Evolutionary conservation across 2,888 invertebrate species (phyloP).

Genomic region (Leucoptera coffeella): DNA sequence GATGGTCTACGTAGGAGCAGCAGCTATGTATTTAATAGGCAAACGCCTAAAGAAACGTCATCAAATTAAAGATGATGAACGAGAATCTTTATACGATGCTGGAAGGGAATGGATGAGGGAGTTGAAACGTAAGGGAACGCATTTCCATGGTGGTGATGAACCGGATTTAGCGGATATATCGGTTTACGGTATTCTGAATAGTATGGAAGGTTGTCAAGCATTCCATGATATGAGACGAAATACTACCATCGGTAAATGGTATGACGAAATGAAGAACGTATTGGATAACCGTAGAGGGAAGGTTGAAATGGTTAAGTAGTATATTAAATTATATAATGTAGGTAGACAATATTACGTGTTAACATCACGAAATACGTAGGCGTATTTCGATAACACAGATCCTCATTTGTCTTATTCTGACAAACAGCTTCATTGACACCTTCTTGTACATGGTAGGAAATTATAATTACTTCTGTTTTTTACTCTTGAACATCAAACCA

Average conservation of each 20-base stretch:
- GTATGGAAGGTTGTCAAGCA: constrained; percentile 89
- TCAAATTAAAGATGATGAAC: constrained; percentile 79
- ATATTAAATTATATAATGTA: too few relatives aligned
- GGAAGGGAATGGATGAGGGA: constrained; percentile 73
- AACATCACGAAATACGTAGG: too few relatives aligned
- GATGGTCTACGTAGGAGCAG: constrained; percentile 88
- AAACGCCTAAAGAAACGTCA: constrained; percentile 84
- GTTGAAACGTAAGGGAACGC: constrained; percentile 60
- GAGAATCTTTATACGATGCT: constrained; percentile 85
- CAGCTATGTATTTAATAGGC: constrained; percentile 89
- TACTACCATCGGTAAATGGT: constrained; percentile 77
- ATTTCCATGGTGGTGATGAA: constrained; percentile 78
- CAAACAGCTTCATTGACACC: too few relatives aligned
- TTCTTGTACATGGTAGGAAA: too few relatives aligned
- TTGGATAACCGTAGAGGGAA: constrained; percentile 55
- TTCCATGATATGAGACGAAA: constrained; percentile 73
- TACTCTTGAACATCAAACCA: too few relatives aligned
- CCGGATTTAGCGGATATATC: constrained; percentile 92
- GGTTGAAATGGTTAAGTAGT: too few relatives aligned
- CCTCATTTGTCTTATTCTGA: too few relatives aligned
- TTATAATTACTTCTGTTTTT: too few relatives aligned
- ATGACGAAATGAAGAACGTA: constrained; percentile 61
- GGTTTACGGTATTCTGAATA: constrained; percentile 83
- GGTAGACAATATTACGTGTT: too few relatives aligned
- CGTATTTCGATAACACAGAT: too few relatives aligned